phyloP scores from a whole-genome alignment of 2,113 vertebrate species.

The Mirza zaza region DNA sequence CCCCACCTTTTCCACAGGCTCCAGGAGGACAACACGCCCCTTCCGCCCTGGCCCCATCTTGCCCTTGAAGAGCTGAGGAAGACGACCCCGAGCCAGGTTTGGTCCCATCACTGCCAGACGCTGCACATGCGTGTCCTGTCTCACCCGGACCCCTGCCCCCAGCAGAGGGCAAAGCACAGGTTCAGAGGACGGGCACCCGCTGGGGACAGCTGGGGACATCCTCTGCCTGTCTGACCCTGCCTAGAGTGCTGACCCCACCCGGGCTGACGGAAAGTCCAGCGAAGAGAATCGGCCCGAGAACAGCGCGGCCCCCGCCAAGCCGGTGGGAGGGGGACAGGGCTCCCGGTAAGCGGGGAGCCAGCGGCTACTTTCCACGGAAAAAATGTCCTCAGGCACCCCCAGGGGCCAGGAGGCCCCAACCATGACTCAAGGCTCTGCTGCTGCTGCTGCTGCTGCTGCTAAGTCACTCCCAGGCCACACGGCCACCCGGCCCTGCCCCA shows the following conservation, averaged over 20 bases:
- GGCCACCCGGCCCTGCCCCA: neutral
- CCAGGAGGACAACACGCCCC: neutral
- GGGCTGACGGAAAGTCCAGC: neutral
- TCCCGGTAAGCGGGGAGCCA: neutral
- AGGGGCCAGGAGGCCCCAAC: conserved; percentile 6
- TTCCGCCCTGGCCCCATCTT: fast-evolving
- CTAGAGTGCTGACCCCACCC: neutral
- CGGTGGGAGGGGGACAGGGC: fast-evolving
- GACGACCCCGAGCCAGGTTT: neutral
- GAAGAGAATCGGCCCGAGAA: neutral
- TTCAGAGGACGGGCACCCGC: neutral
- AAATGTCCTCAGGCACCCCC: conserved; percentile 52
- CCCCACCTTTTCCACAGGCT: fast-evolving
- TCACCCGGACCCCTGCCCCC: too few relatives aligned
- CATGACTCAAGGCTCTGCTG: conserved; percentile 15
- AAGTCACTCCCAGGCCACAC: neutral
- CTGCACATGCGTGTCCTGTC: fast-evolving
- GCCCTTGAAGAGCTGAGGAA: fast-evolving
- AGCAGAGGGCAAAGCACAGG: neutral
- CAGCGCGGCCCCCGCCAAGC: neutral
- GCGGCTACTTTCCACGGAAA: conserved; percentile 54
- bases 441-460: neutral
- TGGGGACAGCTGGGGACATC: fast-evolving
- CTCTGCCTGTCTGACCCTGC: neutral
- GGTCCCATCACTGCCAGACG: neutral